Conservation (phyloP, 2,888 invertebrate species). For the Cephus spinipes region DNA sequence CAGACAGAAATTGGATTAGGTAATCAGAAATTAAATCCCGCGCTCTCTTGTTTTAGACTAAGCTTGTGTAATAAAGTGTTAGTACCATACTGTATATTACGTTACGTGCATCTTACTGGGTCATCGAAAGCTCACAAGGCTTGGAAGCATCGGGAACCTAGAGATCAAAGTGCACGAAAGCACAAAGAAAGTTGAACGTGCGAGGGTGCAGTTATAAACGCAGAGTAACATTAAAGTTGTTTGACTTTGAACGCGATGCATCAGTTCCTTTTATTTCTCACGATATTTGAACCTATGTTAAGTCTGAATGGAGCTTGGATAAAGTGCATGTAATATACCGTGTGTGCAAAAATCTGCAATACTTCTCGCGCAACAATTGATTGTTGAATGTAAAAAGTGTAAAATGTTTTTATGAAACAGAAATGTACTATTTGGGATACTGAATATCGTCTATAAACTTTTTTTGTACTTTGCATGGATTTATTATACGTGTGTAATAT, state of each 20-base stretch:
- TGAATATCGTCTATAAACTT: background rate
- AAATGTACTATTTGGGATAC: background rate
- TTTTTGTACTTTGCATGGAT: background rate
- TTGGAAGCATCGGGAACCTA: constrained; percentile 5
- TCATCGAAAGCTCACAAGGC: constrained; percentile 12
- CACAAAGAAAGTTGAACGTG: constrained; percentile 9
- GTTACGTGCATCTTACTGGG: background rate
- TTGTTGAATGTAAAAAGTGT: background rate
- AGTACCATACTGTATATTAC: background rate
- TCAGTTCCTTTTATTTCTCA: background rate
- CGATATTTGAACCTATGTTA: background rate
- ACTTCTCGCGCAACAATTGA: background rate
- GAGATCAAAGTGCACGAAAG: background rate
- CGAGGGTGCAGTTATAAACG: constrained; percentile 4
- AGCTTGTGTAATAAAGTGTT: background rate
- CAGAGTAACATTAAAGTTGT: background rate
- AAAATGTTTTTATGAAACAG: background rate
- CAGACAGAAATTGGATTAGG: background rate
- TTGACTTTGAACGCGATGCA: background rate
- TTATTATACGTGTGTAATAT: too few relatives aligned
- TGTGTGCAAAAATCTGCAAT: background rate
- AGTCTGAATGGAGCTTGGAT: background rate
- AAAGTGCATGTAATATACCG: background rate
- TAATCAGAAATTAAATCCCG: background rate
- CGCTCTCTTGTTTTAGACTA: background rate